phyloP scores from a whole-genome alignment of 2,113 vertebrate species.

The Pardalotus punctatus region DNA sequence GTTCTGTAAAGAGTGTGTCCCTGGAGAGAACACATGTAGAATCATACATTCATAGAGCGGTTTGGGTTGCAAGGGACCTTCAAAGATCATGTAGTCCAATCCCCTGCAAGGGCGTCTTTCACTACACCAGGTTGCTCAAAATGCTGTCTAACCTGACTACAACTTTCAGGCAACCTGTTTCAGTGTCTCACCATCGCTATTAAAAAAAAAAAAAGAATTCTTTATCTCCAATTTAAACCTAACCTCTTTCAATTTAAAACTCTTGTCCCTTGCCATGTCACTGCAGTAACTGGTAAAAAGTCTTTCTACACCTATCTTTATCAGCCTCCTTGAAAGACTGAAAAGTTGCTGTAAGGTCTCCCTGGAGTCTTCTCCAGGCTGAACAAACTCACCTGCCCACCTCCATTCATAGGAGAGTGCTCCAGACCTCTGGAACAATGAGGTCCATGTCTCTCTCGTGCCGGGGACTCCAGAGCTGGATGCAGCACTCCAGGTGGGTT shows the following conservation, averaged over 20 bases:
- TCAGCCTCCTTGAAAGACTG: background rate
- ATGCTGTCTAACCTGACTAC: background rate
- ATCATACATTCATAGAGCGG: background rate
- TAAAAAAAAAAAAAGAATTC: background rate
- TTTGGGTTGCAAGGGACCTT: background rate
- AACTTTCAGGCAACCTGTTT: background rate
- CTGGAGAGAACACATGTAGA: background rate
- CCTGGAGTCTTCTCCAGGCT: background rate
- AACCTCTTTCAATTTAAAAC: background rate
- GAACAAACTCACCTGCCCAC: background rate
- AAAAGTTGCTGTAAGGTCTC: background rate
- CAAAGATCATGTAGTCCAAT: background rate
- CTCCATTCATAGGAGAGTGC: background rate
- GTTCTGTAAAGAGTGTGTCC: background rate
- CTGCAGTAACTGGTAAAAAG: background rate
- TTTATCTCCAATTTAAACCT: background rate
- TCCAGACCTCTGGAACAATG: background rate
- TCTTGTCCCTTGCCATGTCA: background rate
- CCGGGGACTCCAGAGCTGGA: background rate
- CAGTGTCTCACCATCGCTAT: fast-evolving
- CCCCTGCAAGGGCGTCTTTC: background rate
- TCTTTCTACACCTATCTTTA: background rate
- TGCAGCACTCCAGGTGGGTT: background rate
- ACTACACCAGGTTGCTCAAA: background rate
- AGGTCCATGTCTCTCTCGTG: background rate